Evolutionary conservation across 1,140 invertebrate genomes (phyloP).

Genomic region (Papilio xuthus): DNA sequence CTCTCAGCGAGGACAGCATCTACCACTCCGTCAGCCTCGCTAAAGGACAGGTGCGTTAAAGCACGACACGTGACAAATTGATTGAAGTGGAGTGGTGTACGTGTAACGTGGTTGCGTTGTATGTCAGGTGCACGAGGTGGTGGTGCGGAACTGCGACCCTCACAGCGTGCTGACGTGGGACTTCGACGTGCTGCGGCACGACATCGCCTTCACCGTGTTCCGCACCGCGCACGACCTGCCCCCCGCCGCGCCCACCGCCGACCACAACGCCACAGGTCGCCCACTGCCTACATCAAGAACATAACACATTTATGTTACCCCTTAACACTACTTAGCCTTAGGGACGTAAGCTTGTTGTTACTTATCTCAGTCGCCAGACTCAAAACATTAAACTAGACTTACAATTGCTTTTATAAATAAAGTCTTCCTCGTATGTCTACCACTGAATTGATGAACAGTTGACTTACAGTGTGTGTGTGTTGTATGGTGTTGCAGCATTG

Average conservation of each 20-base stretch:
- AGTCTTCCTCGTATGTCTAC: too few relatives aligned
- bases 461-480: constrained; percentile 32
- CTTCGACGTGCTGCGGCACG: constrained; percentile 96
- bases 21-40: constrained; percentile 87
- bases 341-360: too few relatives aligned
- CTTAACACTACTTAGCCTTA: too few relatives aligned
- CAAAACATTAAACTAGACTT: too few relatives aligned
- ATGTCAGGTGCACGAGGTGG: constrained; percentile 90
- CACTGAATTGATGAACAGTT: too few relatives aligned
- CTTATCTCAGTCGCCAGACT: too few relatives aligned
- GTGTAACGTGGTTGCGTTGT: not conserved
- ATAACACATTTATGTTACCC: not conserved
- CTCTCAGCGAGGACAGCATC: constrained; percentile 86
- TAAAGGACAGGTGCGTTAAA: constrained; percentile 81
- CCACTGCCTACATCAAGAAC: not conserved
- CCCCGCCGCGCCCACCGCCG: constrained; percentile 47
- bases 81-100: not conserved
- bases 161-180: constrained; percentile 98
- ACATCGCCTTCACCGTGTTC: constrained; percentile 94
- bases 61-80: too few relatives aligned
- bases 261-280: constrained; percentile 46
- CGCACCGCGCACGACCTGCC: constrained; percentile 83
- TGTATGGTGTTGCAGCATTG: constrained; percentile 45
- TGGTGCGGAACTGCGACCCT: constrained; percentile 91
- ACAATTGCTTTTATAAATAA: too few relatives aligned